Conservation (phyloP, 92 coral and sea anemone species). For the Muricea muricata region DNA sequence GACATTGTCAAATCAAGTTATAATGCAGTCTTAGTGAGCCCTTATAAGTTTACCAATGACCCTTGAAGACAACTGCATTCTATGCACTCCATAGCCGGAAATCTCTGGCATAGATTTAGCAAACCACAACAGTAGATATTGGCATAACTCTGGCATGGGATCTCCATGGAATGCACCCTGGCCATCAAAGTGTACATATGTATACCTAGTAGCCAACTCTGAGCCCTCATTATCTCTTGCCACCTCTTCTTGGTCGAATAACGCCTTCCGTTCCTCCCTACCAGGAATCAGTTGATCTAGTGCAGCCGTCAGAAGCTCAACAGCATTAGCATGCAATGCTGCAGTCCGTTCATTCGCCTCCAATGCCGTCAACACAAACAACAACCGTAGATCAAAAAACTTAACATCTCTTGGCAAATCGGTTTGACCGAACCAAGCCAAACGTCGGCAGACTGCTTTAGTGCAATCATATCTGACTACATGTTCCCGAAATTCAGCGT, state of each 20-base stretch:
- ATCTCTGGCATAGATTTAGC: no score
- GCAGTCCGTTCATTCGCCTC: slow-evolving; percentile 75
- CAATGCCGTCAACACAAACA: slow-evolving; percentile 88
- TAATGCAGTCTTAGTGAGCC: no score
- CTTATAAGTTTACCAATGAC: no score
- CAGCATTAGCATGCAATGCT: slow-evolving; percentile 70
- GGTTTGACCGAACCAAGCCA: slow-evolving; percentile 77
- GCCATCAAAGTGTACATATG: not conserved
- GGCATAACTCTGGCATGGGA: no score
- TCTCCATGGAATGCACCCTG: not conserved
- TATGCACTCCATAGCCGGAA: no score
- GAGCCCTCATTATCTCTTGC: slow-evolving; percentile 6
- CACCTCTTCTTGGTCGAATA: slow-evolving; percentile 8
- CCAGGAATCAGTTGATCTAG: slow-evolving; percentile 81
- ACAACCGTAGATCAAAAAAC: slow-evolving; percentile 87
- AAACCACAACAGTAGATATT: no score
- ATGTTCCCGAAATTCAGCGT: slow-evolving; percentile 74
- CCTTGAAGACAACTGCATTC: no score
- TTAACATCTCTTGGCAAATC: slow-evolving; percentile 71
- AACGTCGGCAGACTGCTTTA: slow-evolving; percentile 68
- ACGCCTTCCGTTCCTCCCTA: slow-evolving; percentile 69
- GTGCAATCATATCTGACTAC: slow-evolving; percentile 68
- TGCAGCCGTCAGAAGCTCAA: slow-evolving; percentile 82
- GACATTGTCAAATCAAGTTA: no score
- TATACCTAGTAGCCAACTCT: slow-evolving; percentile 21